Conservation (phyloP, 1,140 invertebrate species). For the Hestina assimilis region DNA sequence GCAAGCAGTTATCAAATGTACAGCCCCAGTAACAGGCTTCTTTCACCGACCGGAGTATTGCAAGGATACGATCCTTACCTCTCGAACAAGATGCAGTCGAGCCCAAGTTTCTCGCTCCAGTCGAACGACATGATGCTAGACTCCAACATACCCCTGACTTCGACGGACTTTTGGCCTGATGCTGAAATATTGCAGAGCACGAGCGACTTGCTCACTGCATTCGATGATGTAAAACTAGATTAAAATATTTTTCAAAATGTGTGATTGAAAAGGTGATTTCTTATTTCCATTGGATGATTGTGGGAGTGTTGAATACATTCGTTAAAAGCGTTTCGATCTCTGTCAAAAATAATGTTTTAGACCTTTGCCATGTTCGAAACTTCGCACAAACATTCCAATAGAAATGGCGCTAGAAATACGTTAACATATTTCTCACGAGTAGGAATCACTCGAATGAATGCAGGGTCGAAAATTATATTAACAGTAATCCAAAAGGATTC, state of each 20-base stretch:
- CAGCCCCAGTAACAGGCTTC: conserved; percentile 47
- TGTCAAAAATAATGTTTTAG: background rate
- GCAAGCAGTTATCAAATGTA: conserved; percentile 56
- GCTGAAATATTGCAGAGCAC: conserved; percentile 58
- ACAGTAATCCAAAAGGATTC: conserved; percentile 49
- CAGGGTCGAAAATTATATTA: conserved; percentile 48
- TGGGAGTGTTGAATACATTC: conserved; percentile 27
- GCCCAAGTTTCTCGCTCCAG: conserved; percentile 51
- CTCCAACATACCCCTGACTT: conserved; percentile 40
- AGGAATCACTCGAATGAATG: conserved; percentile 64
- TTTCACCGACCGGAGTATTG: conserved; percentile 50
- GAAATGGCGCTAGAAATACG: conserved; percentile 37
- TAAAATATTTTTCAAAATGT: conserved; percentile 25
- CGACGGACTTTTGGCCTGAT: conserved; percentile 61
- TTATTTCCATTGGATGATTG: conserved; percentile 31
- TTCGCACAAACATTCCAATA: conserved; percentile 49
- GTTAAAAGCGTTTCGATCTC: conserved; percentile 18
- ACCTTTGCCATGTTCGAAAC: conserved; percentile 23
- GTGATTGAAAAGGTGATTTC: conserved; percentile 53
- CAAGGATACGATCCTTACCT: conserved; percentile 63
- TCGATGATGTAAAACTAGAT: conserved; percentile 62
- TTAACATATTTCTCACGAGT: conserved; percentile 31
- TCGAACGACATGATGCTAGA: conserved; percentile 50
- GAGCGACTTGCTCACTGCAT: conserved; percentile 59
- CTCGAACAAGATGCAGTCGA: conserved; percentile 59